phyloP scores from a whole-genome alignment of 2,113 vertebrate species.

The Cnemophilus loriae region DNA sequence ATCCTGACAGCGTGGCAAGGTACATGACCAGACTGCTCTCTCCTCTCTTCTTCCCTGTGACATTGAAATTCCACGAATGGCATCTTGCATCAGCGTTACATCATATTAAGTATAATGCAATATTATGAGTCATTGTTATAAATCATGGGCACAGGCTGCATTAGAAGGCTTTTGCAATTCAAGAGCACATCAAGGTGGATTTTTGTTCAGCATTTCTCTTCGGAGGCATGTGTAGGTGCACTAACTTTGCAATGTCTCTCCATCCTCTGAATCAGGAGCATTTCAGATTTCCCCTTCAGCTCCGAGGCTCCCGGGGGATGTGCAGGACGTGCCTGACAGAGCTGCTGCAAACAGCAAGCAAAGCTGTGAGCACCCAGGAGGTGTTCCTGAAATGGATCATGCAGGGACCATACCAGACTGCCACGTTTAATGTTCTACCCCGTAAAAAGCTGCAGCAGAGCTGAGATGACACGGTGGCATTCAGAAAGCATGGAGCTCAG shows the following conservation, averaged over 20 bases:
- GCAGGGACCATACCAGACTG: not conserved
- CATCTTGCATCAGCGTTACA: slow-evolving; percentile 70
- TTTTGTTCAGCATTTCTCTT: slow-evolving; percentile 33
- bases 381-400: not conserved
- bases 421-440: not conserved
- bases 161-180: slow-evolving; percentile 58
- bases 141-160: slow-evolving; percentile 55
- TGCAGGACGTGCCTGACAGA: not conserved
- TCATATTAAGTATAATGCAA: slow-evolving; percentile 67
- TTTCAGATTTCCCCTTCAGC: not conserved
- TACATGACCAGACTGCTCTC: slow-evolving; percentile 16
- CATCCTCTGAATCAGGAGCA: not conserved
- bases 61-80: slow-evolving; percentile 66
- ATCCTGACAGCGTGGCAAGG: not conserved
- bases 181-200: slow-evolving; percentile 68
- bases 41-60: slow-evolving; percentile 34
- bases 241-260: not conserved
- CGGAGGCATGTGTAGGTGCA: not conserved
- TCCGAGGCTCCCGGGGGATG: not conserved
- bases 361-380: not conserved
- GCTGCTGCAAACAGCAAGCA: not conserved
- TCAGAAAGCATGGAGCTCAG: not conserved
- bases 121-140: slow-evolving; percentile 71
- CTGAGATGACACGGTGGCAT: not conserved
- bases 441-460: not conserved